Evolutionary conservation across 2,113 vertebrate genomes (phyloP), one percentile per base, ranked within the genome.

Genomic region (Hyperoodon ampullatus): DNA sequence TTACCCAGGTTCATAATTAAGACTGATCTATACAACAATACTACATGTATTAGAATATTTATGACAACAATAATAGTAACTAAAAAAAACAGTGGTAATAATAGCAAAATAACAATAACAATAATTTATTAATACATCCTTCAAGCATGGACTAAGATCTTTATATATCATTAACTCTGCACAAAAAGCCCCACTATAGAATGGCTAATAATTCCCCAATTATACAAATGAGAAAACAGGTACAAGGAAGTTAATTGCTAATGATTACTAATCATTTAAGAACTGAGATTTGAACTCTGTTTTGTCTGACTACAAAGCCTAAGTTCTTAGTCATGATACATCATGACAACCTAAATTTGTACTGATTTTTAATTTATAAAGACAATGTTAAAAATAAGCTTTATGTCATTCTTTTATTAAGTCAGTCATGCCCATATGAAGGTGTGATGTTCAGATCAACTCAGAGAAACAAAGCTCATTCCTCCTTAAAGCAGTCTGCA

Each of bases 291-390:
- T 93, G 66, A 72, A 55, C 28, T 21, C 30, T 24, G 18, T 0
- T 81, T 77, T 81, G 4, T 14, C 42, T 87, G 53, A 85, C 61
- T 75, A 18, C 15, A 81, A 78, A 65, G 19, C 11, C 39, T 80
- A 23, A n/a, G 1, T 28, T 66, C 30, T 71, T 87, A 65, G 39
- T 90, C 11, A 92, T 42, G 24, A 70, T 26, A 28, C 11, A 28
- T 66, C 21, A 71, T 8, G 21, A 66, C 13, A 83, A 87, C 13
- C 10, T 93, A 83, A 60, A 72, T 90, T 39, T 42, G 8, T 19
- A n/a, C 47, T 63, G 72, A 96, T 63, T 74, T 96, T 96, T 89
- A 66, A 92, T 78, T 94, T 87, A 42, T 61, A 72, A 87, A 30
- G 30, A 19, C 33, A 58, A 6, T 71, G 13, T 82, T 90, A 82